Base-by-base conservation (phyloP, 2,888 invertebrate genomes). In the Conchocele bisecta region DNA sequence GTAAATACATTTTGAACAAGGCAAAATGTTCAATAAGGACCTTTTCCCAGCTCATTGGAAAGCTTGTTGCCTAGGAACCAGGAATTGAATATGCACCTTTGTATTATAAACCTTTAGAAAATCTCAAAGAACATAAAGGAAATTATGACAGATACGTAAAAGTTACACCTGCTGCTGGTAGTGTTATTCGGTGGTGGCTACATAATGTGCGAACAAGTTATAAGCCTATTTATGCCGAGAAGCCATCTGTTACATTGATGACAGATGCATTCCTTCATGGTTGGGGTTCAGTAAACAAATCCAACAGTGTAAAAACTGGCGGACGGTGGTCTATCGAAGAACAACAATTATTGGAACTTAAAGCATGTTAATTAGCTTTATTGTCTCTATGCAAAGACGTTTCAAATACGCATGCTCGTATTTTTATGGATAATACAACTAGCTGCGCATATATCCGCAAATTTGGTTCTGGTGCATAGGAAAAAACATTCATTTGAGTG, bases 391-490 rank as follows among this genome's bases (percentile, higher is more conserved):
- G n/a, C n/a, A n/a, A n/a, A n/a, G n/a, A n/a, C n/a, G n/a, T n/a
- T n/a, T n/a, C n/a, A 48, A n/a, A 59, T 39, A 46, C 15, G 28
- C 73, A 77, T 44, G 41, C 73, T 7, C 58, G 53, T 22, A 24
- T 77, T 1, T 61, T 53, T 22, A 64, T 70, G 37, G 74, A 78
- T 29, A 78, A 78, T 42, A 61, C 74, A 26, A 71, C 70, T n/a
- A 64, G 60, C 41, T 22, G 58, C 31, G 61, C 69, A n/a, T n/a
- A n/a, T n/a, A n/a, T n/a, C n/a, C n/a, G n/a, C n/a, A n/a, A n/a
- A n/a, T n/a, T n/a, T n/a, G n/a, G n/a, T n/a, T n/a, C n/a, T n/a
- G n/a, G n/a, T n/a, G n/a, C n/a, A n/a, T n/a, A n/a, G n/a, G n/a
- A n/a, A n/a, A n/a, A n/a, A n/a, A n/a, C n/a, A n/a, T n/a, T n/a